Percentiles rank a stretch among this genome's conserved stretches.
These are phyloP conservation scores for Thamnaconus septentrionalis DNA, from an alignment of 2,113 vertebrate species.

Conservation along the genomic window DNA sequence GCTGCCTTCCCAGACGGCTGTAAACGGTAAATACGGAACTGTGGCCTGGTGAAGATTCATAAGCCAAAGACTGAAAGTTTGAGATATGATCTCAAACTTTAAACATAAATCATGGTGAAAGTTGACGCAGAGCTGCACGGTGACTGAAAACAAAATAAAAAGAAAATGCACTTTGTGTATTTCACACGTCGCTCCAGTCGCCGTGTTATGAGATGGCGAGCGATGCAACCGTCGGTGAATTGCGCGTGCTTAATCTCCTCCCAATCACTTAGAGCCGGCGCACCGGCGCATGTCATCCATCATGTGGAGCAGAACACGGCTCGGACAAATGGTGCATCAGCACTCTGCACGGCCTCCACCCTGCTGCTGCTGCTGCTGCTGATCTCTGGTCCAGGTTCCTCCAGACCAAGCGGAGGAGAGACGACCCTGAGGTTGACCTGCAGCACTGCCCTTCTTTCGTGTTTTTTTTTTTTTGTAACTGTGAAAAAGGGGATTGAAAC, in stretches of 20 bases:
- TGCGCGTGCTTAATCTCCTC: constrained; percentile 90
- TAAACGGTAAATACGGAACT: constrained; percentile 1
- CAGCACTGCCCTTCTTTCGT: constrained; percentile 12
- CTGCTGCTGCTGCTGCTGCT: constrained; percentile 14
- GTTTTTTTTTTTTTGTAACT: constrained; percentile 33
- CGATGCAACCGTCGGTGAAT: constrained; percentile 87
- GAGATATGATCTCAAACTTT: too few species aligned
- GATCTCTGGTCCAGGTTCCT: constrained; percentile 21
- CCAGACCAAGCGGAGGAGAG: constrained; percentile 22
- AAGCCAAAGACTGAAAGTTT: too few species aligned
- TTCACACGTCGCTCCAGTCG: constrained; percentile 79
- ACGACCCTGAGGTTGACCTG: constrained; percentile 41
- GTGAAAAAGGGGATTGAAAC: constrained; percentile 10
- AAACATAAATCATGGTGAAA: too few species aligned
- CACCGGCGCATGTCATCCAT: constrained; percentile 88
- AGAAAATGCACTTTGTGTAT: constrained; percentile 10
- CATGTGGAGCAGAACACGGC: constrained; percentile 78
- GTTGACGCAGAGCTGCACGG: constrained; percentile 6
- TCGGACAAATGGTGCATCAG: constrained; percentile 86
- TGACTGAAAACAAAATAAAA: not conserved
- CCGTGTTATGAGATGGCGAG: constrained; percentile 85
- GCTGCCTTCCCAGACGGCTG: too few species aligned
- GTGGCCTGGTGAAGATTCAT: too few species aligned
- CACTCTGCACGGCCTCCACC: constrained; percentile 71
- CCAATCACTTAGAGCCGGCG: constrained; percentile 91